Evolutionary conservation across 35 echinoderm and acorn worm genomes (phyloP).

Genomic region (Hemicentrotus pulcherrimus): DNA sequence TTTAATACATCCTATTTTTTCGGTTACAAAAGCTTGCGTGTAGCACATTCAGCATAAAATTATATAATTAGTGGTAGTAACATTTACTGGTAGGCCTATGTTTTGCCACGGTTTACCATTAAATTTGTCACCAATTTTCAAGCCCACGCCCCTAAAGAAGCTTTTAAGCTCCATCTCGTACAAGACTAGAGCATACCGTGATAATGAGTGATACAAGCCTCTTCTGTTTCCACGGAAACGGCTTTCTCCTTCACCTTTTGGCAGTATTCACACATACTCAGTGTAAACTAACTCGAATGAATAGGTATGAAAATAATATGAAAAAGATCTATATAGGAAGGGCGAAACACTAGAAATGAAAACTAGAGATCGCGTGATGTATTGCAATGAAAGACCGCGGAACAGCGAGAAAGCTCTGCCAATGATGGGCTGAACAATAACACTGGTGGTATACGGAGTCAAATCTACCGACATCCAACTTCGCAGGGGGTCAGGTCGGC

Average conservation of each 20-base stretch:
- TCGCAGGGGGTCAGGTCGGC: slow-evolving; percentile 18
- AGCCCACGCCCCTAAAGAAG: neutral
- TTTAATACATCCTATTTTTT: too few relatives aligned
- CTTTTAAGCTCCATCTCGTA: neutral
- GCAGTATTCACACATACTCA: neutral
- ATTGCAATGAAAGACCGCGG: neutral
- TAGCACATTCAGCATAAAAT: too few relatives aligned
- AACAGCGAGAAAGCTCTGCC: neutral
- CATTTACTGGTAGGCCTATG: neutral
- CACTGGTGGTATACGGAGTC: neutral
- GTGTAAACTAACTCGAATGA: neutral
- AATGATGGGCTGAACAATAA: slow-evolving; percentile 2
- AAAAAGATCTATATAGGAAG: neutral
- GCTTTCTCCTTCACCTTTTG: neutral
- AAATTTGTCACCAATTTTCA: neutral
- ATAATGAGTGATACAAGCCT: neutral
- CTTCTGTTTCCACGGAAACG: neutral
- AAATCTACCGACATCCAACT: neutral
- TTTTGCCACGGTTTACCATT: neutral
- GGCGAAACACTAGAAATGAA: neutral
- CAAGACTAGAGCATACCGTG: neutral
- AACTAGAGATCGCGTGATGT: neutral
- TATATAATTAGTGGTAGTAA: too few relatives aligned
- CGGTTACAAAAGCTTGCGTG: too few relatives aligned
- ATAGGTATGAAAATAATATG: neutral